These are phyloP conservation scores for Spinus pinus DNA, from an alignment of 2,797 vertebrate genomes.

Conservation along the genomic window DNA sequence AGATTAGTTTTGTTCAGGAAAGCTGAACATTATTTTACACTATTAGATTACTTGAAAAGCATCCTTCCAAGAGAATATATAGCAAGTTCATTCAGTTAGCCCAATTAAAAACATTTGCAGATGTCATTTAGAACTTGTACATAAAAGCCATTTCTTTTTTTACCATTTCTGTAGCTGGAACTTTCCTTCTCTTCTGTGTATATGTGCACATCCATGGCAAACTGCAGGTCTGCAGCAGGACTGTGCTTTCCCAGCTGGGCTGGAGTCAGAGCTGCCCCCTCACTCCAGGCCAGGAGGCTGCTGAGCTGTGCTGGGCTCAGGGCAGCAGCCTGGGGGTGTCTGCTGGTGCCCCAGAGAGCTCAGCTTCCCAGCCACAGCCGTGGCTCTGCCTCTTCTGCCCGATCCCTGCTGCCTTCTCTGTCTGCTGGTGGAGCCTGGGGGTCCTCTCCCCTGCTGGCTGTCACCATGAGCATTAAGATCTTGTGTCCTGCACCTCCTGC, in stretches of 20 bases:
- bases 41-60: slow-evolving; percentile 37
- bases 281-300: background rate
- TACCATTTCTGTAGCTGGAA: background rate
- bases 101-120: background rate
- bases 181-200: background rate
- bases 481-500: background rate
- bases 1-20: background rate
- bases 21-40: background rate
- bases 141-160: background rate
- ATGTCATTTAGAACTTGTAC: background rate
- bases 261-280: background rate
- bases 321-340: background rate
- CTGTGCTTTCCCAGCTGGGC: background rate
- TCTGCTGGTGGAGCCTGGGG: background rate
- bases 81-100: background rate
- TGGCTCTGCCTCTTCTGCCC: background rate
- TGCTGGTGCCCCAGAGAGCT: background rate
- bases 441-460: fast-evolving
- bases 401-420: background rate
- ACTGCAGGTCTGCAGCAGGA: background rate
- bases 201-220: fast-evolving
- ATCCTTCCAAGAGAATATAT: background rate
- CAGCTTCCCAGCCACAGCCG: background rate
- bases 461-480: background rate
- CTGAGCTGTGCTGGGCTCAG: background rate